phyloP scores from a whole-genome alignment of 2,113 vertebrate species.

The Regulus satrapa region DNA sequence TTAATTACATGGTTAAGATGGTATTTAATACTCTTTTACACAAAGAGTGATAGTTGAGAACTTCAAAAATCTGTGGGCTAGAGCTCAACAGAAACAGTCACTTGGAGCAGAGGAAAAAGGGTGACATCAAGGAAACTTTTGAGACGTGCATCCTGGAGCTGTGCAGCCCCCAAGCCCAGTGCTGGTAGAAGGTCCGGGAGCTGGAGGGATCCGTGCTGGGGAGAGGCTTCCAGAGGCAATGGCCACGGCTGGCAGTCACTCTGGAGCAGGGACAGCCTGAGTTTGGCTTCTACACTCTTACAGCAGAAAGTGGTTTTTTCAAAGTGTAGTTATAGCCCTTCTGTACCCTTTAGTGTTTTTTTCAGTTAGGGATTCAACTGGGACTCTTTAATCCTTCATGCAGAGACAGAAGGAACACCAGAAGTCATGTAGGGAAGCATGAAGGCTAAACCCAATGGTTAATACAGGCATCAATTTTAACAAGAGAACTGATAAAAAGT shows the following conservation, averaged over 20 bases:
- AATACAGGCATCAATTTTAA: neutral
- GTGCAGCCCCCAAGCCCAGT: accelerated
- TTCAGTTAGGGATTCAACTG: neutral
- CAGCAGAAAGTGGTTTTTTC: neutral
- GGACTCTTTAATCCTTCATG: neutral
- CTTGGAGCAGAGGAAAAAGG: neutral
- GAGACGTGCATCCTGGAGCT: neutral
- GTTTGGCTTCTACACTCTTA: neutral
- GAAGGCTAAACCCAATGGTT: neutral
- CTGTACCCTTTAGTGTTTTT: neutral
- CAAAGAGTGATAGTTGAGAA: neutral
- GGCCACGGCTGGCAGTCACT: neutral
- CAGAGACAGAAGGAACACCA: neutral
- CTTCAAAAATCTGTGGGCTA: neutral
- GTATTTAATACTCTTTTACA: neutral
- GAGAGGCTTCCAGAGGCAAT: neutral
- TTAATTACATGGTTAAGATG: neutral
- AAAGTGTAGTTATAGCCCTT: neutral
- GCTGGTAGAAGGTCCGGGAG: neutral
- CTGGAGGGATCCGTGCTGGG: neutral
- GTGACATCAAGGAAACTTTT: neutral
- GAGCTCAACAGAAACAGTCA: neutral
- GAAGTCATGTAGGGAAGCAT: neutral
- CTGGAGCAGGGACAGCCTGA: neutral
- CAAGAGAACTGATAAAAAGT: neutral